Percentiles rank a stretch among this genome's conserved stretches.
Conservation (phyloP, 2,113 vertebrate genomes). For the Dendrocopos noguchii region DNA sequence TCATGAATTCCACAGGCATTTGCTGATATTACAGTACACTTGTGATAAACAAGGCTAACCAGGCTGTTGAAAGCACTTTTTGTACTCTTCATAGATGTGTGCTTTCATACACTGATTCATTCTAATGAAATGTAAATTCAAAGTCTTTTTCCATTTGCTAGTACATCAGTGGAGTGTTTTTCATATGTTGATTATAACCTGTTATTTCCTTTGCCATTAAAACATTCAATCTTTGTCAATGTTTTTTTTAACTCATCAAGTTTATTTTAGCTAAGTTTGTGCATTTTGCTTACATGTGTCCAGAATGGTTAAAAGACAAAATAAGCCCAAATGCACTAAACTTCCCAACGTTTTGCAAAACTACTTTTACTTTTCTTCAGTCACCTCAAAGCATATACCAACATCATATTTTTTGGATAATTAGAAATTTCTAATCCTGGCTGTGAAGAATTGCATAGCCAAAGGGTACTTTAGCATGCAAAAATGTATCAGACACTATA, state of each 20-base stretch:
- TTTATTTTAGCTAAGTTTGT: neutral
- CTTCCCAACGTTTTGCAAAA: neutral
- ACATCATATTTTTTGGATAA: neutral
- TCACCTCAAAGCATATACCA: neutral
- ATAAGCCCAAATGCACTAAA: neutral
- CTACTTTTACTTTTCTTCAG: neutral
- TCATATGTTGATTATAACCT: neutral
- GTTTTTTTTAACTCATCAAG: neutral
- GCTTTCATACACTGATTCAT: neutral
- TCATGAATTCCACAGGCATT: constrained; percentile 39
- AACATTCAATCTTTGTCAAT: neutral
- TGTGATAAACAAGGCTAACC: constrained; percentile 43
- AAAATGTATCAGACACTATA: neutral
- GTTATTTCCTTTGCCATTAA: constrained; percentile 1
- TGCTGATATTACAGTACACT: neutral
- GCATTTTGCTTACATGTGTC: neutral
- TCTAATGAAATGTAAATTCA: constrained; percentile 40
- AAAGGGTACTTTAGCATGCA: neutral
- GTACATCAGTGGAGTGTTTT: neutral
- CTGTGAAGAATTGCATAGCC: neutral
- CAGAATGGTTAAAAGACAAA: neutral
- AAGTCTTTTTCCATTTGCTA: neutral
- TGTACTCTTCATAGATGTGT: neutral
- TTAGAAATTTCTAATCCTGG: neutral
- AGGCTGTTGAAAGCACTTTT: neutral